Evolutionary conservation across 37 sponge, comb jelly and placozoan genomes (phyloP), one percentile per base, ranked within the genome.

Genomic region (Beroe ovata): DNA sequence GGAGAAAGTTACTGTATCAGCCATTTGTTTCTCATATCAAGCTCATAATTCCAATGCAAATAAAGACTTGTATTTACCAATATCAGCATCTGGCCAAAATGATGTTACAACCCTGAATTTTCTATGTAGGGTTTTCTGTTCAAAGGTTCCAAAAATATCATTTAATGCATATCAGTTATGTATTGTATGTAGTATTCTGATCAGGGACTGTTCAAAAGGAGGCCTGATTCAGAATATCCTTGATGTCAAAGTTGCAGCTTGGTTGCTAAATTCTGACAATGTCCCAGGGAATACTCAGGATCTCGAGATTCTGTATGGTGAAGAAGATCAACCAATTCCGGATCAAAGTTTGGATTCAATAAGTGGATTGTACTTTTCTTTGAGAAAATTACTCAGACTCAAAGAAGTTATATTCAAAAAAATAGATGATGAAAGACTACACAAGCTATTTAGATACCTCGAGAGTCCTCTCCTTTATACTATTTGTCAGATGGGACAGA

Each of bases 1-100:
- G 8, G 84, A 77, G 25, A 77, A 77, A 77, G 41, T 77, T 11
- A 77, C 84, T 40, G 84, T 77, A 8, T 77, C 84, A 20, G 84
- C 36, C 20, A 77, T 77, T n/a, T 39, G 54, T 36, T 39, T 77
- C 3, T 1, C 41, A 3, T 39, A 32, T 41, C 39, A 77, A 30
- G 36, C 30, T 1, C 8, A 34, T 30, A 25, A 66, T 14, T 11
- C 14, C 8, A 30, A 30, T 66, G 1, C 11, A 34, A 66, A 11
- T 8, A 25, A 4, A 20, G 3, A 22, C 3, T 30, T 66, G 16
- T 66, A 34, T 77, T 25, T 77, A 1, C 84, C 84, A 11, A 29
- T 77, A 14, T 77, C 84, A 32, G 41, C 84, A 21, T 39, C 28
- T 38, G 84, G 84, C 21, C 25, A 40, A 19, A 77, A 77, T 42